phyloP scores from a whole-genome alignment of 2,797 vertebrate species.

The Thripadectes ignobilis region DNA sequence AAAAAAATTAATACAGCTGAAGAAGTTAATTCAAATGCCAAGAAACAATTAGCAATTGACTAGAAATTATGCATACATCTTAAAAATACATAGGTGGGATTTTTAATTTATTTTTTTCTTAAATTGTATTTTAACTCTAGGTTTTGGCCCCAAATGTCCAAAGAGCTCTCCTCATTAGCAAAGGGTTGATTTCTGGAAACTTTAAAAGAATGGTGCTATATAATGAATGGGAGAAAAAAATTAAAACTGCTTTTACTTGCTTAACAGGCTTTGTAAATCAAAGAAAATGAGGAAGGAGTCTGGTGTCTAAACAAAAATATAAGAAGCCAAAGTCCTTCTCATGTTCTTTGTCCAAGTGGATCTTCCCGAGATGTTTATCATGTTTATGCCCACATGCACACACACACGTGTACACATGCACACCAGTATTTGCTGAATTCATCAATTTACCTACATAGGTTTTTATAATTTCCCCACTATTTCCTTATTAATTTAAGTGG shows the following conservation, averaged over 20 bases:
- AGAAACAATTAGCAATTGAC: neutral
- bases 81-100: rapidly evolving
- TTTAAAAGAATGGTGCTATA: neutral
- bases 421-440: neutral
- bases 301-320: neutral
- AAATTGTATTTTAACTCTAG: rapidly evolving
- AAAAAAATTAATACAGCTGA: neutral
- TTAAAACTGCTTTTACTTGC: neutral
- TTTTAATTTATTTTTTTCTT: too few species aligned
- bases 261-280: neutral
- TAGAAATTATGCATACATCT: neutral
- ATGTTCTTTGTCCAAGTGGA: neutral
- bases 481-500: slow-evolving; percentile 72
- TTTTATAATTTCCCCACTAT: slow-evolving; percentile 34
- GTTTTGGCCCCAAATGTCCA: rapidly evolving
- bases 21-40: neutral
- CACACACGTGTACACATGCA: neutral
- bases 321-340: neutral
- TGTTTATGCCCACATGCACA: neutral
- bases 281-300: neutral
- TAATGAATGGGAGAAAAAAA: neutral
- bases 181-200: neutral
- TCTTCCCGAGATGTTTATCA: neutral
- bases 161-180: neutral
- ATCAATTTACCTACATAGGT: neutral